Evolutionary conservation across 2,888 invertebrate species (phyloP), one percentile per base, ranked within the genome.

Genomic region (Pyralis farinalis): DNA sequence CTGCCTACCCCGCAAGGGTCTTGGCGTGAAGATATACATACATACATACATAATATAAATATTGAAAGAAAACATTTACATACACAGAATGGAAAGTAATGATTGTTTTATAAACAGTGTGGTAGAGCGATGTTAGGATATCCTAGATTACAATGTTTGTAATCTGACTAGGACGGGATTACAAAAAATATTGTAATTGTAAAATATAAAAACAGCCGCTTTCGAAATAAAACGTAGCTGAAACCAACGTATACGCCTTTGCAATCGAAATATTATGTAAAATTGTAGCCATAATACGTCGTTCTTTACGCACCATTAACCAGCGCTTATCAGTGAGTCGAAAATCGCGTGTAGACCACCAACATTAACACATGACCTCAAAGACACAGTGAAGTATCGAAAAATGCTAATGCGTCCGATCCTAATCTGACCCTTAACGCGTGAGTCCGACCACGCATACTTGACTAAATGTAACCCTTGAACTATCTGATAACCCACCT

Each of bases 391-490:
- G 55, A 61, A 63, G 60, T 74, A 75, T 68, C 71, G 74, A 78
- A 75, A 83, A 81, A 84, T 86, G 85, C 80, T 83, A 86, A 85
- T 85, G 76, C 68, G 62, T 62, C 55, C 51, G 84, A 85, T 86
- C 49, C n/a, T 72, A 65, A 85, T 86, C 85, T 53, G 41, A 34
- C 46, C 63, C 62, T 65, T 69, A 78, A 79, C 83, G 83, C 83
- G 84, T 84, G 77, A 74, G 72, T 70, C 72, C 65, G 73, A 76
- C 85, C 84, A 85, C 82, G 86, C 85, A 77, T 82, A 81, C 66
- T 66, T 64, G 66, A 65, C 69, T 73, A 76, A 83, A 80, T 74
- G 77, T 83, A 83, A 85, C 84, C 83, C 84, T 82, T 79, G 72
- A 78, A 66, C 75, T 80, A 85, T 82, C 85, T 74, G 85, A 87